Percentiles rank a stretch among this genome's conserved stretches.
Evolutionary conservation across 2,113 vertebrate genomes (phyloP).

Genomic region (Stegostoma tigrinum): DNA sequence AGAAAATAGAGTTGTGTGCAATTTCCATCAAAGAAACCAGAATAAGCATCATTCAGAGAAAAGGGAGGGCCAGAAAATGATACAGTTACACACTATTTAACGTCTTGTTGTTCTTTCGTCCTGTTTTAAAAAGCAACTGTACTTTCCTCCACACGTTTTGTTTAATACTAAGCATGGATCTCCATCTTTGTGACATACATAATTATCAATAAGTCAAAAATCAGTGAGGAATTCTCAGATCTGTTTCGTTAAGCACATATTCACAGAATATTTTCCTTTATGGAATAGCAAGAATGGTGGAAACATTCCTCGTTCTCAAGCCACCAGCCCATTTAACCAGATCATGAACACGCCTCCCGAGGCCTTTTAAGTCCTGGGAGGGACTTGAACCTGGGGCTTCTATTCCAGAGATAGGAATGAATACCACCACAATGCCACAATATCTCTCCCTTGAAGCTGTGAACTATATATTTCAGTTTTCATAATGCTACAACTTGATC

Average conservation of each 20-base stretch:
- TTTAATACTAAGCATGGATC: background rate
- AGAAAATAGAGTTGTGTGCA: background rate
- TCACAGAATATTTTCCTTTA: too few relatives aligned
- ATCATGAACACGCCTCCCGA: too few relatives aligned
- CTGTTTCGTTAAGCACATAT: too few relatives aligned
- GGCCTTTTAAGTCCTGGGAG: too few relatives aligned
- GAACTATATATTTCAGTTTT: background rate
- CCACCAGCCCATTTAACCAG: too few relatives aligned
- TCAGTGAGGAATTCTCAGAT: background rate
- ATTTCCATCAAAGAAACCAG: constrained; percentile 19
- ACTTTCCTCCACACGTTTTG: background rate
- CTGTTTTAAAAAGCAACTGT: background rate
- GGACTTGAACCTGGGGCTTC: too few relatives aligned
- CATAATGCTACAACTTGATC: background rate
- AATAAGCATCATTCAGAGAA: background rate
- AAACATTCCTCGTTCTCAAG: too few relatives aligned
- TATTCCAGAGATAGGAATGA: too few relatives aligned
- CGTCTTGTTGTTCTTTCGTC: background rate
- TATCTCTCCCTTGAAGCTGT: background rate
- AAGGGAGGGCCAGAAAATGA: background rate
- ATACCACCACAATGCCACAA: too few relatives aligned
- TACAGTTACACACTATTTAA: background rate
- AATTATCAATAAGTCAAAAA: background rate
- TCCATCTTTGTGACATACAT: background rate
- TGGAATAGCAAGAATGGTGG: too few relatives aligned